Evolutionary conservation across 2,113 vertebrate genomes (phyloP), one percentile per base, ranked within the genome.

Genomic region (Gambusia holbrooki): DNA sequence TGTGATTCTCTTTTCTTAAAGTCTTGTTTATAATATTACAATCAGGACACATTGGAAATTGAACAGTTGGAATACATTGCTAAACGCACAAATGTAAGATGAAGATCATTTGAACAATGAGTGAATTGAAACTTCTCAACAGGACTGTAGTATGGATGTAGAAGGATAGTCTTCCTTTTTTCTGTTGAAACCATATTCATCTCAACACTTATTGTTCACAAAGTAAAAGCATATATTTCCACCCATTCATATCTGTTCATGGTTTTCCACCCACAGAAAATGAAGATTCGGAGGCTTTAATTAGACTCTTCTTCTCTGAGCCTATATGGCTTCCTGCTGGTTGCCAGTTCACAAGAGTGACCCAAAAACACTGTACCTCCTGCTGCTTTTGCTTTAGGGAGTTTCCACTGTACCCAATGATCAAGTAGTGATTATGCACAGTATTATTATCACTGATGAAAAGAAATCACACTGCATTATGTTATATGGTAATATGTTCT

Each of bases 341-440:
- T 27, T 58, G 19, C 48, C 33, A 25, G 25, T 77, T 77, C 33
- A 54, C 32, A 70, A 63, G 45, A 70, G 58, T 77, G 75, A 40
- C 48, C 65, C 19, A 19, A 10, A 3, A 61, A 66, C 9, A 27
- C 68, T 60, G 35, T 6, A 71, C 11, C 69, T 66, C 45, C 37
- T 65, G 48, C 22, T 48, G 62, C 28, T 73, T 48, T 48, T n/a
- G 37, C 40, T 62, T 72, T 5, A 63, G 40, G 13, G 37, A 13
- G 22, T 64, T 33, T 65, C 51, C 42, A 40, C 33, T 30, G 29
- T 3, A 33, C 25, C 42, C 40, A 51, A 27, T 35, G 29, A 73
- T 73, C 42, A 73, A 65, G 4, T 25, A 51, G 22, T 27, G 25
- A 35, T 62, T 17, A 62, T 0, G 25, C 42, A 40, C 58, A 35